Evolutionary conservation across 1,140 invertebrate species (phyloP).

Genomic region (Ips typographus): DNA sequence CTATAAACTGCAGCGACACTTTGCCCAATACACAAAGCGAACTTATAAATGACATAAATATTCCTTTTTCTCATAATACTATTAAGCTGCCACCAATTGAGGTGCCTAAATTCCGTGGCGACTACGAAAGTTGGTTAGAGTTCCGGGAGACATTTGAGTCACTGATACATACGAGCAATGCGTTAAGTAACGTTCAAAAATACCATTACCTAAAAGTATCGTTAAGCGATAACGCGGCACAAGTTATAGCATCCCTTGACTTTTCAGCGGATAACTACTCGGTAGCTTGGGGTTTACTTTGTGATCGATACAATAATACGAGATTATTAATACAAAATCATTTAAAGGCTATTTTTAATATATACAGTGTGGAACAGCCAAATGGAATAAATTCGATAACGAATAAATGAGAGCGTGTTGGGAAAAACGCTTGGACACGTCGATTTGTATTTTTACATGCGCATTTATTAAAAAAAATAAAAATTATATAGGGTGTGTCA

Average conservation of each 20-base stretch:
- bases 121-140: slow-evolving; percentile 34
- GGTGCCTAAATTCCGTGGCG: slow-evolving; percentile 26
- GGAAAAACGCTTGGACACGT: too few species aligned
- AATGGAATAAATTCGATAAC: too few species aligned
- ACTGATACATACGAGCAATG: slow-evolving; percentile 27
- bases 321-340: slow-evolving; percentile 29
- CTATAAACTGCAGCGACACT: too few species aligned
- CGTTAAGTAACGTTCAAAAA: slow-evolving; percentile 21
- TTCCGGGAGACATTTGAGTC: slow-evolving; percentile 35
- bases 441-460: too few species aligned
- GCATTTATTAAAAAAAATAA: too few species aligned
- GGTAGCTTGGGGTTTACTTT: slow-evolving; percentile 28
- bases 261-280: slow-evolving; percentile 30
- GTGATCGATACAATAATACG: slow-evolving; percentile 30
- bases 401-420: too few species aligned
- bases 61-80: too few species aligned
- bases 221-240: slow-evolving; percentile 10
- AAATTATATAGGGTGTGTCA: too few species aligned
- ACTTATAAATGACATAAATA: too few species aligned
- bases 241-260: slow-evolving; percentile 24
- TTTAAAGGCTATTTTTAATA: slow-evolving; percentile 19
- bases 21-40: too few species aligned
- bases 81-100: slow-evolving; percentile 29
- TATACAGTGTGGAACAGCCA: too few species aligned
- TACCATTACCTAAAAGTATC: slow-evolving; percentile 33